These are phyloP conservation scores for Pan troglodytes DNA, from an alignment of 2,113 vertebrate genomes.

Conservation along the genomic window NHGRI_mPanTro3-v2.1_pri NC_086015.1:94149001-94149500, in stretches of 20 bases:
- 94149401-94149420: background rate
- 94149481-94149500: too few relatives aligned
- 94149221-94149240: background rate
- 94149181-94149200: background rate
- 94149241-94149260: background rate
- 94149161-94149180: background rate
- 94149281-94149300: background rate
- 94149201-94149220: background rate
- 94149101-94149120: background rate
- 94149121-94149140: background rate
- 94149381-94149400: background rate
- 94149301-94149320: background rate
- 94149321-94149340: background rate
- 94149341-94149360: background rate
- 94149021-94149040: background rate
- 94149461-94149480: too few relatives aligned
- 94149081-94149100: background rate
- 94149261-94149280: background rate
- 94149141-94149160: background rate
- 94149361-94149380: background rate
- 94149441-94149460: too few relatives aligned
- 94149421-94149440: too few relatives aligned
- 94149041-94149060: background rate
- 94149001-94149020: background rate
- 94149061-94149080: background rate